A percentile compares a stretch with the other conserved stretches of the same genome.
Evolutionary conservation across 2,888 invertebrate species (phyloP).

Genomic region (Oligia strigilis): DNA sequence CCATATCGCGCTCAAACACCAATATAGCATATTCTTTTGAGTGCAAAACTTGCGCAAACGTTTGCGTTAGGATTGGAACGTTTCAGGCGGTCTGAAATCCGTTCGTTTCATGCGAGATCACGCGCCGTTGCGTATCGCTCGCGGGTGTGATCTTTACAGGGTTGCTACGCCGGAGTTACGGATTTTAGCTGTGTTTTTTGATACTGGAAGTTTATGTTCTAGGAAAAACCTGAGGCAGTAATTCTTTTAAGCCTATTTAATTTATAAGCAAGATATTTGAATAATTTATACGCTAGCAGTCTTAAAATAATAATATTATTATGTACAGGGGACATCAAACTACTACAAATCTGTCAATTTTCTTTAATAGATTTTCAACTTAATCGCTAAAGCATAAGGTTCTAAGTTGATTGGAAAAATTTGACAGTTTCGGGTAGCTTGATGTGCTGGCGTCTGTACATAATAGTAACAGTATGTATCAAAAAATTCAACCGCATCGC

Average conservation of each 20-base stretch:
- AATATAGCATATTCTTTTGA: slow-evolving; percentile 82
- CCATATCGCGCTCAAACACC: slow-evolving; percentile 75
- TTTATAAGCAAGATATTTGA: background rate
- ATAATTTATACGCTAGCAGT: background rate
- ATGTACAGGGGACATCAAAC: too few species aligned
- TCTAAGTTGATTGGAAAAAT: too few species aligned
- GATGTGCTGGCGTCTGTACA: too few species aligned
- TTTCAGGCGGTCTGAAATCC: slow-evolving; percentile 83
- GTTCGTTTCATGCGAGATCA: slow-evolving; percentile 82
- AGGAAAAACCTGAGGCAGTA: background rate
- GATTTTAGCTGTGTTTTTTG: slow-evolving; percentile 19
- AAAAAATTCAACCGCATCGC: background rate
- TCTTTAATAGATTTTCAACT: too few species aligned
- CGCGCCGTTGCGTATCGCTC: slow-evolving; percentile 82
- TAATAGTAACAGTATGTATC: background rate
- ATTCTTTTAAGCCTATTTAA: background rate
- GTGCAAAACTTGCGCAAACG: slow-evolving; percentile 82
- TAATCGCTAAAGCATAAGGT: too few species aligned
- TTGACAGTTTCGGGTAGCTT: too few species aligned
- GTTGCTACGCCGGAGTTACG: slow-evolving; percentile 23
- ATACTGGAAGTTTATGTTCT: background rate
- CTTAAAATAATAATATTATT: background rate
- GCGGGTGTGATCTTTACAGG: slow-evolving; percentile 67
- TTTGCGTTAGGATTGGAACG: slow-evolving; percentile 82
- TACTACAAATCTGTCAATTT: too few species aligned